Percentiles rank a stretch among this genome's conserved stretches.
These are phyloP conservation scores for Rotaria sp. DNA, from an alignment of 2,888 invertebrate genomes.

Conservation along the genomic window DNA sequence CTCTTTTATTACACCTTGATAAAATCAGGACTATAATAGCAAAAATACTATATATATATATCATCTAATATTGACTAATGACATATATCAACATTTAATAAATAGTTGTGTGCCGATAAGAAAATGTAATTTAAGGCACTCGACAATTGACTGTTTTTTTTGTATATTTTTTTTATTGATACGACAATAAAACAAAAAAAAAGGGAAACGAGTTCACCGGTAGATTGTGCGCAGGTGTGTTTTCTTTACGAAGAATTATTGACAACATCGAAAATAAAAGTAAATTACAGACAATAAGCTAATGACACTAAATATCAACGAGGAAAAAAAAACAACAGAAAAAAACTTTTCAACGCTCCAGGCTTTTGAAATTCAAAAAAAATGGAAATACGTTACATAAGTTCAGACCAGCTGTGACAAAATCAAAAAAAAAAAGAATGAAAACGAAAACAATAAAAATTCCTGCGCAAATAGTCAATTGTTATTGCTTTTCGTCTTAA, in stretches of 20 bases:
- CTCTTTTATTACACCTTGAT: too few relatives aligned
- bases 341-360: not conserved
- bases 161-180: not conserved
- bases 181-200: not conserved
- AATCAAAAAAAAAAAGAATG: not conserved
- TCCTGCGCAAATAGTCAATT: not conserved
- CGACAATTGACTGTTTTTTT: not conserved
- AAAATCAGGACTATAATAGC: too few relatives aligned
- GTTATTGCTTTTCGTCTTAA: not conserved
- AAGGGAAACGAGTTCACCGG: constrained; percentile 17
- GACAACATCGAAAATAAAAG: not conserved
- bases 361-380: not conserved
- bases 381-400: not conserved
- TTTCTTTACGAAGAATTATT: not conserved
- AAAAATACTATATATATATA: too few relatives aligned
- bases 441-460: not conserved
- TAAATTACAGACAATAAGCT: not conserved
- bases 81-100: too few relatives aligned
- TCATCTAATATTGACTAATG: too few relatives aligned
- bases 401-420: not conserved
- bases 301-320: not conserved
- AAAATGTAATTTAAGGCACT: too few relatives aligned
- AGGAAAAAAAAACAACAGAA: not conserved
- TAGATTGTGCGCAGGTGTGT: not conserved
- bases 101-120: too few relatives aligned